Conservation (phyloP, 2,888 invertebrate genomes). For the Acrobasis consociella region DNA sequence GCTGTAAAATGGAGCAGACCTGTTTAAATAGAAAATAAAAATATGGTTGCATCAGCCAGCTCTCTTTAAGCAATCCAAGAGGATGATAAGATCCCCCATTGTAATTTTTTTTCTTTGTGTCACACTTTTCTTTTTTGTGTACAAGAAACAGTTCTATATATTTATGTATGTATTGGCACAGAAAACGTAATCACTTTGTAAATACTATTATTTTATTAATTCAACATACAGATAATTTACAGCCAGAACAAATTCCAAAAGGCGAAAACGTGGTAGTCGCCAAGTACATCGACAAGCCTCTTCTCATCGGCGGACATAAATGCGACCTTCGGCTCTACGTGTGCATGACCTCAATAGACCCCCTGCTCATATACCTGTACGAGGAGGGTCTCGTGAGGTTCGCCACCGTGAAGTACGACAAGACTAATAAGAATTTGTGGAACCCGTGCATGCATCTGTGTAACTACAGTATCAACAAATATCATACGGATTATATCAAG, state of each 20-base stretch:
- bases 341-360: constrained; percentile 96
- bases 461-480: constrained; percentile 99
- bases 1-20: too few relatives aligned
- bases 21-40: too few relatives aligned
- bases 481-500: constrained; percentile 97
- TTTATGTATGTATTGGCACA: too few relatives aligned
- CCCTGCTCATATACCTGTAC: constrained; percentile 95
- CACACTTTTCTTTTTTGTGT: too few relatives aligned
- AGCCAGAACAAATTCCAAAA: constrained; percentile 94
- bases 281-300: constrained; percentile 93
- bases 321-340: constrained; percentile 98
- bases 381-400: constrained; percentile 97
- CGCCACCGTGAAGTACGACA: constrained; percentile 97
- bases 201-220: not conserved
- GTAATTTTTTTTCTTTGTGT: too few relatives aligned
- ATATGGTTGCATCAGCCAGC: too few relatives aligned
- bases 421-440: constrained; percentile 95
- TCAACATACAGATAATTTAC: constrained; percentile 43
- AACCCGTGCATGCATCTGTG: constrained; percentile 98
- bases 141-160: too few relatives aligned
- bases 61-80: too few relatives aligned
- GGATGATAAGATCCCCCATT: too few relatives aligned
- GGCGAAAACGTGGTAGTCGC: constrained; percentile 96
- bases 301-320: constrained; percentile 96
- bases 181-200: too few relatives aligned